Conservation (phyloP, 2,113 vertebrate species). For the Engystomops pustulosus region DNA sequence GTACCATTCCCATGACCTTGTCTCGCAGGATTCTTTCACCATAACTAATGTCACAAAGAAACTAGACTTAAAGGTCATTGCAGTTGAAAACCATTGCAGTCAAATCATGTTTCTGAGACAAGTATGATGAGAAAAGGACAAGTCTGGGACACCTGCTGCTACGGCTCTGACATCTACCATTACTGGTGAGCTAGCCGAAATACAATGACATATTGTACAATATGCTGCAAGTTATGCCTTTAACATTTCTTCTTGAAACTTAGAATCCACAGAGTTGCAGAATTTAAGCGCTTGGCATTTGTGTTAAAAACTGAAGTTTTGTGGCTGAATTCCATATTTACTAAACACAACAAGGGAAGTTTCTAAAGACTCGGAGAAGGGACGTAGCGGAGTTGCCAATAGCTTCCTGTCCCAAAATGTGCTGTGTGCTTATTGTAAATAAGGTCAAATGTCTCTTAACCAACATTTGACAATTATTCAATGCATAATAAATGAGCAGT, state of each 20-base stretch:
- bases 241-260: neutral
- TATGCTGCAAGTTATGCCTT: neutral
- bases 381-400: neutral
- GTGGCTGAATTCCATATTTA: neutral
- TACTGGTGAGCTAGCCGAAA: slow-evolving; percentile 9
- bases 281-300: neutral
- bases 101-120: slow-evolving; percentile 55
- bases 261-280: neutral
- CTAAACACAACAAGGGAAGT: neutral
- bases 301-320: neutral
- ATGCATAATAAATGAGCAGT: neutral
- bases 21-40: slow-evolving; percentile 55
- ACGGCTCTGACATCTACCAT: slow-evolving; percentile 48
- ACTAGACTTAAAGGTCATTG: slow-evolving; percentile 56
- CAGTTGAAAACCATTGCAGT: slow-evolving; percentile 56
- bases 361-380: neutral
- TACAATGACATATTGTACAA: slow-evolving; percentile 22
- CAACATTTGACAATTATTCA: too few relatives aligned
- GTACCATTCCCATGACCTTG: slow-evolving; percentile 58
- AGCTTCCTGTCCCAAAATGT: neutral
- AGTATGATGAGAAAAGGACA: slow-evolving; percentile 55
- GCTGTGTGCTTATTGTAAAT: neutral
- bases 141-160: slow-evolving; percentile 42
- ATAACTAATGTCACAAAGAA: slow-evolving; percentile 59
- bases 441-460: neutral